Base-by-base conservation (phyloP, 2,113 vertebrate genomes). In the Dinomys branickii region DNA sequence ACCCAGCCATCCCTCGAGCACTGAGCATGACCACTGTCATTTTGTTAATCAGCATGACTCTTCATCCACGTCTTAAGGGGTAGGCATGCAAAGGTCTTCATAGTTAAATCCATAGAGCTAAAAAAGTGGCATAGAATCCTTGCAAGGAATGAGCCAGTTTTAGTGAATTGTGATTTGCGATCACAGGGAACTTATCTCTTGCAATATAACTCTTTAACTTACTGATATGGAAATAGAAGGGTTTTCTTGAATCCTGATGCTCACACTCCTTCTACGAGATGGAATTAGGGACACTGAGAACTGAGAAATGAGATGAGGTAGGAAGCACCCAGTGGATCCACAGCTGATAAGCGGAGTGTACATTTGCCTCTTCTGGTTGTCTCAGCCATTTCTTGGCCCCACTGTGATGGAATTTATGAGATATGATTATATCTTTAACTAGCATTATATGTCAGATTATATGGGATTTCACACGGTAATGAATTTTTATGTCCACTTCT, bases 341-440 rank as follows among this genome's bases (percentile, higher is more conserved):
- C 4, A 88, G 58, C 20, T 96, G 83, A 94, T 90, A 90, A 93
- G 73, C 80, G 38, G 63, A 47, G 56, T 86, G 8, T 65, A 7
- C 35, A 54, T 92, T 96, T 95, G 91, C 71, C 90, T 90, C n/a
- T 75, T 38, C 84, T 93, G 52, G 89, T 94, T 87, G 63, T 80
- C 54, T 88, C 38, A 81, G 41, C 75, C 30, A 50, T 44, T 78
- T 87, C 19, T 90, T 92, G 81, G 61, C 13, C 65, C 20, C 7
- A 44, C 9, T 91, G 61, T 75, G 73, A 59, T 88, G 82, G 85
- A 83, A 75, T 95, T 54, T 86, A 58, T 95, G 85, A 92, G 75
- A 38, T n/a, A 78, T 94, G 91, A 88, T 44, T 83, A n/a, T 90
- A 73, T 80, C 6, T 82, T 67, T 95, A 87, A 91, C 83, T 97